Base-by-base conservation (phyloP, 2,113 vertebrate genomes). In the Colaptes auratus region DNA sequence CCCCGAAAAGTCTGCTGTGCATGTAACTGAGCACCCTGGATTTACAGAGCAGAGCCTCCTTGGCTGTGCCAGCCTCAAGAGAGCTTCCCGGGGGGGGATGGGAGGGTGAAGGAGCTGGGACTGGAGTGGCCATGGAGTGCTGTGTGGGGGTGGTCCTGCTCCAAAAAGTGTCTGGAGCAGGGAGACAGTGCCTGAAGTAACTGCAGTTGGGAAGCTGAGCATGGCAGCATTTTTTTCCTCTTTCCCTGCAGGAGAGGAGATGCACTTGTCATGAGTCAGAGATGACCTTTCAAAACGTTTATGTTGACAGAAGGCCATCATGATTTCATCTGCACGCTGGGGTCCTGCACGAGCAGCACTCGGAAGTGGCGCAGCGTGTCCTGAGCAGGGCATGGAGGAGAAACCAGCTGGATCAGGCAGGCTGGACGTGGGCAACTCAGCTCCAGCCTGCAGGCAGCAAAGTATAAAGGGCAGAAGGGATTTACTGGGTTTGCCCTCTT, bases 361-460 rank as follows among this genome's bases (percentile, higher is more conserved):
- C 0, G 2, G 35, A 67, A 64, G 74, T 8, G 2, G 46, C 12
- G 1, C 1, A 0, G 67, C 7, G 65, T 44, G 74, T 56, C 58
- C 72, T 0, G 78, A 39, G 74, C 1, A 0, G 89, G 80, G 35
- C 70, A 53, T 0, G 9, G 61, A 65, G 91, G 66, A 79, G 67
- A 7, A 35, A 1, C 4, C 31, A 21, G 65, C 63, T 3, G 53
- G 18, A 56, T 73, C 55, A 20, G 81, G 74, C 58, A n/a, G 59
- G 78, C 31, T 12, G 71, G 0, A 70, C 18, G 1, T 1, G 12
- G 69, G 79, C 48, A 6, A 7, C 78, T 27, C 3, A 1, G 53
- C 70, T 59, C 27, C 0, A 0, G 11, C 36, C 0, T 1, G 6
- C 0, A 36, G 73, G 73, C 23, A 28, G 7, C 0, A 2, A 20